Evolutionary conservation across 2,888 invertebrate genomes (phyloP).

Genomic region (Chorisops tibialis): DNA sequence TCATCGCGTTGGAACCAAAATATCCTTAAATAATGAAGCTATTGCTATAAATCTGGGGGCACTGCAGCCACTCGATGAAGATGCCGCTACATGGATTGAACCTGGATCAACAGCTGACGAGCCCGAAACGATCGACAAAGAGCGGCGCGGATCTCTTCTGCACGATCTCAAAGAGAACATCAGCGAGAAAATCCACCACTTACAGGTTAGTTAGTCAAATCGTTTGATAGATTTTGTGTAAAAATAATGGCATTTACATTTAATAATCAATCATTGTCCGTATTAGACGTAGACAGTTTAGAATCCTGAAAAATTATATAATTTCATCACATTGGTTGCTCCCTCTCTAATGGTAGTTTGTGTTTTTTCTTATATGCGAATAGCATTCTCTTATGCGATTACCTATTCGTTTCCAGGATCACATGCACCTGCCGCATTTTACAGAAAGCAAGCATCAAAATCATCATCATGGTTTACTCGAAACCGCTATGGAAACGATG

Average conservation of each 20-base stretch:
- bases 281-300: constrained; percentile 6
- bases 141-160: constrained; percentile 40
- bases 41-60: constrained; percentile 1
- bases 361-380: constrained; percentile 11
- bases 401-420: constrained; percentile 30
- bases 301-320: constrained; percentile 4
- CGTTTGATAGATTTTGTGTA: background rate
- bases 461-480: constrained; percentile 40
- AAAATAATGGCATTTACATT: background rate
- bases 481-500: constrained; percentile 48
- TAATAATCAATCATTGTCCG: constrained; percentile 10
- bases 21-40: background rate
- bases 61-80: constrained; percentile 29
- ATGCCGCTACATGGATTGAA: constrained; percentile 45
- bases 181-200: constrained; percentile 36
- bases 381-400: constrained; percentile 22
- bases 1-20: constrained; percentile 10
- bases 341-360: constrained; percentile 23
- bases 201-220: constrained; percentile 35
- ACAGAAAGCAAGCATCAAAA: constrained; percentile 27
- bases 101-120: constrained; percentile 46
- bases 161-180: constrained; percentile 43
- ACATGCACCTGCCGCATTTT: constrained; percentile 31
- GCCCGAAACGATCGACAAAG: constrained; percentile 39
- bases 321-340: constrained; percentile 14